A percentile compares a stretch with the other conserved stretches of the same genome.
These are phyloP conservation scores for Cryptotermes secundus DNA, from an alignment of 1,140 invertebrate genomes.

Conservation along the genomic window DNA sequence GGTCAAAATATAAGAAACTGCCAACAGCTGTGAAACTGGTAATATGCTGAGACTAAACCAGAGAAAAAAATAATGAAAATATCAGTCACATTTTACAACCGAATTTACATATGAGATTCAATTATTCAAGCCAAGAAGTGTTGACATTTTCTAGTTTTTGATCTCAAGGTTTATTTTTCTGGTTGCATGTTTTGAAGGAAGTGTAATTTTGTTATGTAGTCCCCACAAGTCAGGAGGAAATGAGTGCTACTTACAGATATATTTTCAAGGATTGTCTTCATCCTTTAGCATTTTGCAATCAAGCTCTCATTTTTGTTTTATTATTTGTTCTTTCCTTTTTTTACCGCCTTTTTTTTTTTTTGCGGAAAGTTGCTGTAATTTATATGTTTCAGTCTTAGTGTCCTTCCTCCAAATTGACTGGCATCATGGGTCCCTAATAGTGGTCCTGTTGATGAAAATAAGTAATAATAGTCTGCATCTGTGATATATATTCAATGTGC, in stretches of 20 bases:
- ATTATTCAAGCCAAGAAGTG: background rate
- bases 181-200: background rate
- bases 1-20: background rate
- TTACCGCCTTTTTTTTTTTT: background rate
- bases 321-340: background rate
- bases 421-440: background rate
- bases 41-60: background rate
- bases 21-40: background rate
- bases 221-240: background rate
- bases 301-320: background rate
- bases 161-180: background rate
- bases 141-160: background rate
- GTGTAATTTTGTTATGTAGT: background rate
- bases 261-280: background rate
- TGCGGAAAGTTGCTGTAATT: background rate
- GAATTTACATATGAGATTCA: too few relatives aligned
- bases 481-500: slow-evolving; percentile 17
- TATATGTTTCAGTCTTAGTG: background rate
- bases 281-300: background rate
- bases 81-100: too few relatives aligned
- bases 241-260: background rate
- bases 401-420: background rate
- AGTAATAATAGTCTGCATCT: slow-evolving; percentile 17
- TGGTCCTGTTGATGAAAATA: background rate
- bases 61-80: too few relatives aligned